phyloP scores from a whole-genome alignment of 53 echinoderm and acorn worm genomes.

The Echinarachnius parma region DNA sequence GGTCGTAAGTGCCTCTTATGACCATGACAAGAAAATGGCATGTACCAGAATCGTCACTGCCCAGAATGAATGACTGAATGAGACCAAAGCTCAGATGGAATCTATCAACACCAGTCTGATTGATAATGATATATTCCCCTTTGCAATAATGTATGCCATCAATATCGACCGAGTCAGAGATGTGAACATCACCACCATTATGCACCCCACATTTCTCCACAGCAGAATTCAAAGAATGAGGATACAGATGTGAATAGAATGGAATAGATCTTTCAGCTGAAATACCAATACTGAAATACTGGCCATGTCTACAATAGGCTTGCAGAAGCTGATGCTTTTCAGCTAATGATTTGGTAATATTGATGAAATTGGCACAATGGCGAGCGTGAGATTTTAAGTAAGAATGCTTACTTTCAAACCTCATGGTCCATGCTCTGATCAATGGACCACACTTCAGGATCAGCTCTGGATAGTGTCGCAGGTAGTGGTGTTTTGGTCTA shows the following conservation, averaged over 20 bases:
- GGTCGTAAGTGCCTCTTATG: constrained; percentile 38
- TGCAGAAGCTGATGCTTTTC: constrained; percentile 65
- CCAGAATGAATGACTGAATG: constrained; percentile 38
- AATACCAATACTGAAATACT: constrained; percentile 40
- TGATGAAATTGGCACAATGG: constrained; percentile 53
- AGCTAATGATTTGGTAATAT: constrained; percentile 56
- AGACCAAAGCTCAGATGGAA: constrained; percentile 45
- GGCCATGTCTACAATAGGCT: constrained; percentile 49
- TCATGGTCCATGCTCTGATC: constrained; percentile 61
- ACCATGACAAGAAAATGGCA: constrained; percentile 38
- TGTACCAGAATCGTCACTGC: constrained; percentile 38
- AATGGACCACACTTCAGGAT: constrained; percentile 60
- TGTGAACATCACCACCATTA: constrained; percentile 41
- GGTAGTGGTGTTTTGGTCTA: constrained; percentile 61
- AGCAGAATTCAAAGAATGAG: constrained; percentile 37
- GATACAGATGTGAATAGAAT: constrained; percentile 11
- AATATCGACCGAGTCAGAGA: constrained; percentile 42
- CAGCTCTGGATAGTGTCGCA: constrained; percentile 46
- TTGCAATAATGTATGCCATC: constrained; percentile 41
- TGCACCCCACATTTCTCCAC: constrained; percentile 43
- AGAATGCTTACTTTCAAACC: constrained; percentile 61
- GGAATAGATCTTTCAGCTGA: constrained; percentile 35
- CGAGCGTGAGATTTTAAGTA: constrained; percentile 52
- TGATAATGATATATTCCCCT: constrained; percentile 33
- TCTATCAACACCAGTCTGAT: constrained; percentile 38